Percentiles rank a stretch among this genome's conserved stretches.
Conservation (phyloP, 2,113 vertebrate species). For the Mus spicilegus region DNA sequence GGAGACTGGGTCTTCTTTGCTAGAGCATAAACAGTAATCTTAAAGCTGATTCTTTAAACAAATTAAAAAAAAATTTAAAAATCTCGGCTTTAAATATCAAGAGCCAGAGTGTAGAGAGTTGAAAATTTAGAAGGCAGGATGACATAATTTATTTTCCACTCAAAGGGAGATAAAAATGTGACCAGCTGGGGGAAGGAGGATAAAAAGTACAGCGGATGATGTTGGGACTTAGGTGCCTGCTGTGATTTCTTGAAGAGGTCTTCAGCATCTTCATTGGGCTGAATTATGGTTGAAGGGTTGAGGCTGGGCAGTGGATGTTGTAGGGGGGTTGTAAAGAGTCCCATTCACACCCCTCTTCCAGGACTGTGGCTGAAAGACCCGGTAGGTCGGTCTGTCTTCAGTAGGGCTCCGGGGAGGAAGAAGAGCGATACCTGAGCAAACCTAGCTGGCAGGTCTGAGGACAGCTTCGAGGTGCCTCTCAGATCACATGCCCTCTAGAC, state of each 20-base stretch:
- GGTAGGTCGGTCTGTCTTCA: background rate
- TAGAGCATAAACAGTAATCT: constrained; percentile 32
- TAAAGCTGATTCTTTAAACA: constrained; percentile 43
- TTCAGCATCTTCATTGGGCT: background rate
- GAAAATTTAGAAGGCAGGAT: constrained; percentile 72
- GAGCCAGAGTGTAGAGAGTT: constrained; percentile 51
- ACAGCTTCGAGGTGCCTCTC: background rate
- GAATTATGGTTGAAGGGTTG: background rate
- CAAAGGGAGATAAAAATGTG: constrained; percentile 66
- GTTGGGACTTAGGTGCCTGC: background rate
- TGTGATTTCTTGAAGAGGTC: background rate
- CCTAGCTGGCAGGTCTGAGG: background rate
- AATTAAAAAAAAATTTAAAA: constrained; percentile 29
- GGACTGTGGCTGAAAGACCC: background rate
- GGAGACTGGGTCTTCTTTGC: background rate
- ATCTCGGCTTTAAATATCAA: constrained; percentile 73
- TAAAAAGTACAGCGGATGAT: background rate
- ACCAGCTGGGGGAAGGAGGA: constrained; percentile 22
- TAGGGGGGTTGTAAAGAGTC: background rate
- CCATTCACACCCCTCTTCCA: background rate
- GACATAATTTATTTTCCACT: constrained; percentile 62
- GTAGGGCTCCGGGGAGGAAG: background rate
- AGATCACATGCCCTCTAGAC: background rate
- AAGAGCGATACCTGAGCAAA: background rate
- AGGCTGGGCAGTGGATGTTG: background rate